Base-by-base conservation (phyloP, 2,113 vertebrate genomes). In the Oryzias javanicus region DNA sequence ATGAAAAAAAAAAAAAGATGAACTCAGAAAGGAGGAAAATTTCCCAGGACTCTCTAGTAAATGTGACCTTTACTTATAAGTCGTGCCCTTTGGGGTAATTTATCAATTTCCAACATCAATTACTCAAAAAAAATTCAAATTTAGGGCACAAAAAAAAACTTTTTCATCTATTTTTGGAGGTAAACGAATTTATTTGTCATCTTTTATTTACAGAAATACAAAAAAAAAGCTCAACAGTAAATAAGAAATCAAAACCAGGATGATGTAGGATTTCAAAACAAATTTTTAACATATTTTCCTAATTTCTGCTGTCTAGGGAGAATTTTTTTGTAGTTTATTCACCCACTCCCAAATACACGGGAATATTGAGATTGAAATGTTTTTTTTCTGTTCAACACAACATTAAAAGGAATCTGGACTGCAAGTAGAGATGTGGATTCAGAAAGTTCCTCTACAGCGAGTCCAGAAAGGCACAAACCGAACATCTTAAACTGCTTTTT, bases 1-100 rank as follows among this genome's bases (percentile, higher is more conserved):
- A 73, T 72, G 44, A 58, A 74, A 53, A 69, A 63, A 85, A 79
- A 86, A 66, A 79, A 27, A 25, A 45, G 69, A 59, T 74, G 73
- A 80, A 61, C 74, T 48, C 72, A 15, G 55, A 24, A 18, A 6
- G 64, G 65, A 71, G 61, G 65, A 45, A 45, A 15, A 54, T 18
- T 59, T 84, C 41, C 73, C 17, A 40, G 48, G 22, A 10, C 22
- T 12, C 25, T 64, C 49, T 7, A 3, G 51, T 0, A 6, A 27
- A 22, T 1, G 20, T 51, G 51, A 66, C 74, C 63, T 71, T 70
- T 76, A 41, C 8, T 16, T n/a, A 29, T 4, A 7, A 42, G 59
- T 60, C 17, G 16, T 49, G 49, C 51, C 60, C 56, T 56, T 53
- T 62, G n/a, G 6, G 12, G 20, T 35, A 51, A 10, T 47, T 64